Percentiles rank a stretch among this genome's conserved stretches.
Conservation (phyloP, 2,113 vertebrate species). For the Nothobranchius kuhntae region DNA sequence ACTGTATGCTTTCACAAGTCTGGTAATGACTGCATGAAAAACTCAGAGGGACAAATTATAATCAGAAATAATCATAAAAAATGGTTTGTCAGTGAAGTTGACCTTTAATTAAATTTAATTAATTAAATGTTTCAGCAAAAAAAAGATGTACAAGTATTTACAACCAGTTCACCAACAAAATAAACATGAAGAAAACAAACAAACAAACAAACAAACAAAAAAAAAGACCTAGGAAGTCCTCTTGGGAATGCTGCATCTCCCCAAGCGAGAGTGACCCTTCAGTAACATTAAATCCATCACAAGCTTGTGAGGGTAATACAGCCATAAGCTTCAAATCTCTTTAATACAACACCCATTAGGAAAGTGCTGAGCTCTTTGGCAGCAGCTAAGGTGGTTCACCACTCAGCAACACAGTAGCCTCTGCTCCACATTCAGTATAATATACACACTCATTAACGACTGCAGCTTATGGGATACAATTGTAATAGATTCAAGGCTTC, state of each 20-base stretch:
- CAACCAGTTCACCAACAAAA: too few relatives aligned
- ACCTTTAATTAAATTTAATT: too few relatives aligned
- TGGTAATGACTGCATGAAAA: too few relatives aligned
- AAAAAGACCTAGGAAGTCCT: not conserved
- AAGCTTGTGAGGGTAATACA: conserved; percentile 59
- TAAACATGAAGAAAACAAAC: too few relatives aligned
- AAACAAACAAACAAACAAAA: not conserved
- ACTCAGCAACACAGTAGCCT: conserved; percentile 38
- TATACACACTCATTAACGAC: not conserved
- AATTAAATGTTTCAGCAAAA: too few relatives aligned
- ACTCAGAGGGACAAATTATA: too few relatives aligned
- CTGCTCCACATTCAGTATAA: conserved; percentile 31
- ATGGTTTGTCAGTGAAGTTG: too few relatives aligned
- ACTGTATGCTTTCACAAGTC: too few relatives aligned
- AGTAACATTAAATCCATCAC: conserved; percentile 62
- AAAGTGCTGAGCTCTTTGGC: conserved; percentile 77
- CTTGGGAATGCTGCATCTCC: conserved; percentile 4
- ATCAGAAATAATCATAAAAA: too few relatives aligned
- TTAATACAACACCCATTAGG: conserved; percentile 76
- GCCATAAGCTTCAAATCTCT: conserved; percentile 75
- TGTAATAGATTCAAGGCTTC: too few relatives aligned
- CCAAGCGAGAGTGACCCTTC: conserved; percentile 55
- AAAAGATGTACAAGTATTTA: too few relatives aligned
- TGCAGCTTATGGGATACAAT: not conserved
- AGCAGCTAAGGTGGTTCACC: conserved; percentile 54